These are phyloP conservation scores for Teleogryllus oceanicus DNA, from an alignment of 2,888 invertebrate species.

Conservation along the genomic window DNA sequence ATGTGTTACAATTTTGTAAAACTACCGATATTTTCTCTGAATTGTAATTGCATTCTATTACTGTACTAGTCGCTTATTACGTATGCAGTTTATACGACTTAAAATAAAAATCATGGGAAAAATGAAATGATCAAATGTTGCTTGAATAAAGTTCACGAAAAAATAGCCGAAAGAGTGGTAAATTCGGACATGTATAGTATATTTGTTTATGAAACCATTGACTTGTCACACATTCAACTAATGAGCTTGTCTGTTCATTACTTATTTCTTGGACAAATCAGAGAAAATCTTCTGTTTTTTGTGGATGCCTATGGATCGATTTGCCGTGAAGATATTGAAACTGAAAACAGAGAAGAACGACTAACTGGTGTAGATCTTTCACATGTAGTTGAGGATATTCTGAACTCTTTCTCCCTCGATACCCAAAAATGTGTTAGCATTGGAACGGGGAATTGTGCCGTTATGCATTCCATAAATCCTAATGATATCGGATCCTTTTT, in stretches of 20 bases:
- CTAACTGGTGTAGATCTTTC: background rate
- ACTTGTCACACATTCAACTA: background rate
- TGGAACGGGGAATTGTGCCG: background rate
- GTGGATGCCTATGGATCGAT: background rate
- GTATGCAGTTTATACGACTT: too few relatives aligned
- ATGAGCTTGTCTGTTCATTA: background rate
- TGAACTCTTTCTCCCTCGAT: background rate
- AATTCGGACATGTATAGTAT: background rate
- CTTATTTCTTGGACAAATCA: background rate
- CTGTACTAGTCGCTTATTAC: too few relatives aligned
- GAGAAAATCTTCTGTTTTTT: too few relatives aligned
- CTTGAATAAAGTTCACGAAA: background rate
- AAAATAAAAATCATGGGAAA: too few relatives aligned
- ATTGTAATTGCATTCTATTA: too few relatives aligned
- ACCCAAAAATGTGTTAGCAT: background rate
- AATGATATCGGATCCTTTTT: background rate
- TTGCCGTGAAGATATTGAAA: background rate
- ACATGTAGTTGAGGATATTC: background rate
- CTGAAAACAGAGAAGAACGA: background rate
- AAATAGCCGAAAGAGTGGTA: slow-evolving; percentile 5
- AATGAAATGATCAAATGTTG: slow-evolving; percentile 19
- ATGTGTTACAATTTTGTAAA: too few relatives aligned
- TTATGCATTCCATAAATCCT: background rate
- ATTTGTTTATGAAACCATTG: slow-evolving; percentile 19
- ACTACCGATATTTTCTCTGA: too few relatives aligned